A percentile compares a stretch with the other conserved stretches of the same genome.
Conservation (phyloP, 2,113 vertebrate genomes). For the Fregata magnificens region DNA sequence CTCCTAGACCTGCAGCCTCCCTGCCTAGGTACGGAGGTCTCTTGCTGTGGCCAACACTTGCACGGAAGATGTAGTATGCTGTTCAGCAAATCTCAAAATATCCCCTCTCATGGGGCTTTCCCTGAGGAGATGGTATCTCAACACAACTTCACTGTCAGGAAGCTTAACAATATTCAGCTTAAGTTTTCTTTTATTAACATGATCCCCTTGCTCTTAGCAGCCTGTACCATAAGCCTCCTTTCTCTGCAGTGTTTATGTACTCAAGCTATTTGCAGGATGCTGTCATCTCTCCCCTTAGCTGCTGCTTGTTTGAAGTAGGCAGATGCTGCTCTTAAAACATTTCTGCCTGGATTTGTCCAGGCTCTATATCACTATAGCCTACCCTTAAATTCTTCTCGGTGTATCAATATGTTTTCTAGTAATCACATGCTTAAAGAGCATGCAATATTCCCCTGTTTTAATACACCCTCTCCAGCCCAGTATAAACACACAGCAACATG, state of each 20-base stretch:
- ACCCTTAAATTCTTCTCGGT: neutral
- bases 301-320: neutral
- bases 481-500: neutral
- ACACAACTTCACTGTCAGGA: neutral
- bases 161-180: neutral
- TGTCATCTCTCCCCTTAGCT: constrained; percentile 9
- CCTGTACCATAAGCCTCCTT: neutral
- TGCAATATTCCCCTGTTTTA: neutral
- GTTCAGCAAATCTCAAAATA: neutral
- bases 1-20: neutral
- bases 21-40: neutral
- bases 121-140: neutral
- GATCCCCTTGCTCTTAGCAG: neutral
- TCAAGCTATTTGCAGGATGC: constrained; percentile 19
- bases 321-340: neutral
- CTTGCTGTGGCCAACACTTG: neutral
- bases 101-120: neutral
- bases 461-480: neutral
- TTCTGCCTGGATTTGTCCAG: neutral
- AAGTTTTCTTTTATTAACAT: neutral
- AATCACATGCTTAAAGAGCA: neutral
- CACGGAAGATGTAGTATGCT: accelerated
- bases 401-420: neutral
- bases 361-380: neutral
- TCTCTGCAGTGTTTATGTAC: neutral